A percentile compares a stretch with the other conserved stretches of the same genome.
Conservation (phyloP, 30 jellyfish, hydroid and myxozoan genomes). For the Rhopilema esculentum region DNA sequence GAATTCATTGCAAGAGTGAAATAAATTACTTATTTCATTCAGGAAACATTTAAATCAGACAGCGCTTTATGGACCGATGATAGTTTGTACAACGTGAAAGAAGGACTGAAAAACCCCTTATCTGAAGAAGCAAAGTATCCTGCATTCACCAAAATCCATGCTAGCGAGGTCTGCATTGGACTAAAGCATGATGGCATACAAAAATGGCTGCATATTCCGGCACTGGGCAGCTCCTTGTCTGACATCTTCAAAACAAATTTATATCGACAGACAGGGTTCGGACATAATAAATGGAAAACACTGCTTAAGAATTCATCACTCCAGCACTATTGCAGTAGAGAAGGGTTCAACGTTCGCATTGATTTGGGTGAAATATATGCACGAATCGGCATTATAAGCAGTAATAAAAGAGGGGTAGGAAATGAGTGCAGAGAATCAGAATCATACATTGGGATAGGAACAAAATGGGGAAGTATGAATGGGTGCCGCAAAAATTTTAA, state of each 20-base stretch:
- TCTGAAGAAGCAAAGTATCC: conserved; percentile 41
- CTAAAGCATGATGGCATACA: not conserved
- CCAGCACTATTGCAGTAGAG: conserved; percentile 41
- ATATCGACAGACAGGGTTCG: conserved; percentile 7
- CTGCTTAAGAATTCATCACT: not conserved
- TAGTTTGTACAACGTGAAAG: conserved; percentile 20
- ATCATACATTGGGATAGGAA: conserved; percentile 16
- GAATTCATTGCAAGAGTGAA: too few species aligned
- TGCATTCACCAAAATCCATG: conserved; percentile 3
- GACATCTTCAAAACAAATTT: not conserved
- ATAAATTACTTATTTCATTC: too few species aligned
- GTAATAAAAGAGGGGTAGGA: not conserved
- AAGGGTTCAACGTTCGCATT: conserved; percentile 32
- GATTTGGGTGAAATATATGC: not conserved
- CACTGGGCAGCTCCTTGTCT: not conserved
- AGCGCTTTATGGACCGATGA: conserved; percentile 3
- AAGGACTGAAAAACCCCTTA: conserved; percentile 4
- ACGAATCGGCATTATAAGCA: conserved; percentile 19
- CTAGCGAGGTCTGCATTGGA: conserved; percentile 34
- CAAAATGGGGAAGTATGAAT: not conserved
- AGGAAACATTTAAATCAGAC: conserved; percentile 25
- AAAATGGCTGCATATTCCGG: conserved; percentile 11
- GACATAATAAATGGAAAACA: conserved; percentile 12
- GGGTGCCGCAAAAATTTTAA: not conserved
- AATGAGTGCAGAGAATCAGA: not conserved